A percentile compares a stretch with the other conserved stretches of the same genome.
Conservation (phyloP, 1,140 invertebrate species). For the Eriosoma lanigerum region DNA sequence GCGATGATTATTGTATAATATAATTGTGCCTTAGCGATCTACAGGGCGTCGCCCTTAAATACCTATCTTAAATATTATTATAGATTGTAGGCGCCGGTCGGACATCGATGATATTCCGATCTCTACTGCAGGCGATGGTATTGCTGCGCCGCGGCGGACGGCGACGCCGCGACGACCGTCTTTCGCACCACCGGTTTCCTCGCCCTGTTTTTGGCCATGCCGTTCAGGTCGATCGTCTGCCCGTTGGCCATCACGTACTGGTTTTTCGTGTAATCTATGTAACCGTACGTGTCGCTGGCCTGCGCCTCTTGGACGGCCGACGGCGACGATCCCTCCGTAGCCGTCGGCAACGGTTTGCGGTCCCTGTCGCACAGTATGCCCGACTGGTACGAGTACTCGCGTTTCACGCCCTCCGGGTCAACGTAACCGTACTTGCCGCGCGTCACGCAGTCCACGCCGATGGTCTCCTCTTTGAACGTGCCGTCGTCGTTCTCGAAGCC, state of each 20-base stretch:
- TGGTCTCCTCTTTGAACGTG: slow-evolving; percentile 77
- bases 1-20: too few relatives aligned
- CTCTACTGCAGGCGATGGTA: background rate
- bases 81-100: too few relatives aligned
- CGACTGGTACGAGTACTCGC: slow-evolving; percentile 73
- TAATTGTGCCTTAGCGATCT: too few relatives aligned
- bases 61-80: too few relatives aligned
- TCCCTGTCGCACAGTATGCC: slow-evolving; percentile 68
- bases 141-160: background rate
- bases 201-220: slow-evolving; percentile 70
- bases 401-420: slow-evolving; percentile 74
- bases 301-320: slow-evolving; percentile 48
- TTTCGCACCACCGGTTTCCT: slow-evolving; percentile 62
- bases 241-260: slow-evolving; percentile 71
- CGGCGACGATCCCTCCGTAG: background rate
- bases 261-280: slow-evolving; percentile 72
- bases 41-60: too few relatives aligned
- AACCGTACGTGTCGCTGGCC: slow-evolving; percentile 61
- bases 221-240: slow-evolving; percentile 68
- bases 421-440: slow-evolving; percentile 80
- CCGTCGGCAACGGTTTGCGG: slow-evolving; percentile 60
- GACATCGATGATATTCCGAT: too few relatives aligned
- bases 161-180: background rate
- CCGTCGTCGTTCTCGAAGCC: slow-evolving; percentile 82
- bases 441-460: slow-evolving; percentile 77